Conservation (phyloP, 2,113 vertebrate genomes). For the Labeo catla region DNA sequence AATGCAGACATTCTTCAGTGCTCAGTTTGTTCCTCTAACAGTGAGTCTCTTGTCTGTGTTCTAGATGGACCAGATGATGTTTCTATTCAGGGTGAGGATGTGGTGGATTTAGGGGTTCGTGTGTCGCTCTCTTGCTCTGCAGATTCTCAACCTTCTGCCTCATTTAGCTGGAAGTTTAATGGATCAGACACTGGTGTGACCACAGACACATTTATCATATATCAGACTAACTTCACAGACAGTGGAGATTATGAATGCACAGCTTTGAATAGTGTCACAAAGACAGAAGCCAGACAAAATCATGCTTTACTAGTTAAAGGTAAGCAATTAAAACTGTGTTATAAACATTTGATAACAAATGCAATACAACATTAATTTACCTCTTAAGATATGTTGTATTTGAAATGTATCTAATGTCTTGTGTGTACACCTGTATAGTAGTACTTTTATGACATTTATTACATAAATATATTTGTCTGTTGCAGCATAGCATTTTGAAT, state of each 20-base stretch:
- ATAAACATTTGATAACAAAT: conserved; percentile 28
- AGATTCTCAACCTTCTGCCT: conserved; percentile 57
- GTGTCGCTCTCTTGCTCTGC: conserved; percentile 60
- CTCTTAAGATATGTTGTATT: not conserved
- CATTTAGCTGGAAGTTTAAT: conserved; percentile 56
- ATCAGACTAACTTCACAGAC: conserved; percentile 44
- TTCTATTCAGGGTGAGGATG: conserved; percentile 43
- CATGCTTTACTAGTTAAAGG: conserved; percentile 39
- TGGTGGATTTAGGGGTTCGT: not conserved
- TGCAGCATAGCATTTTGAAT: not conserved
- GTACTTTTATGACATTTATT: not conserved
- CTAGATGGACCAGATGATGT: conserved; percentile 69
- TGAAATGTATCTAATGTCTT: not conserved
- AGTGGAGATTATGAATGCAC: not conserved
- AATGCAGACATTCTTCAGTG: not conserved
- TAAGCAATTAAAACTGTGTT: conserved; percentile 2
- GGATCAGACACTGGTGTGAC: not conserved
- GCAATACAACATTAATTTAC: not conserved
- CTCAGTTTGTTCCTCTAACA: not conserved
- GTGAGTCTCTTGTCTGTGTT: not conserved
- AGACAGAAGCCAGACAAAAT: fast-evolving
- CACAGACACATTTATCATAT: conserved; percentile 37
- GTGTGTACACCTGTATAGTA: no score
- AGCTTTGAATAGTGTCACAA: conserved; percentile 43
- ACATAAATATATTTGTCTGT: not conserved